Percentiles rank a stretch among this genome's conserved stretches.
These are phyloP conservation scores for Brenthis daphne DNA, from an alignment of 2,888 invertebrate genomes.

Conservation along the genomic window DNA sequence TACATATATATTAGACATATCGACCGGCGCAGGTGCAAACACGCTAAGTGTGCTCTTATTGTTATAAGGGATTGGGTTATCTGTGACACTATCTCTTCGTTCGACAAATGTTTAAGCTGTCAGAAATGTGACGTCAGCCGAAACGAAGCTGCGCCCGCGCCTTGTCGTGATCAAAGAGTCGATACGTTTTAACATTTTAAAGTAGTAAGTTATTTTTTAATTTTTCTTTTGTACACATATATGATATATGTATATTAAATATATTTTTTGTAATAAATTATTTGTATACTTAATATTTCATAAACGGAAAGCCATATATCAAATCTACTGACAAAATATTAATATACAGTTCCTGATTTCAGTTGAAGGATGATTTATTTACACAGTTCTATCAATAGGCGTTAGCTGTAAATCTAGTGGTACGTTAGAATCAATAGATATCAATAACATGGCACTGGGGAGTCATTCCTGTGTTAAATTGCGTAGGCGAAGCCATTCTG, in stretches of 20 bases:
- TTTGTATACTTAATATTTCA: too few relatives aligned
- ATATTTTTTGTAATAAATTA: not conserved
- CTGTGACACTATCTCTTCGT: constrained; percentile 79
- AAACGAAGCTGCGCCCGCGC: constrained; percentile 61
- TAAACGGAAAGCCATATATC: not conserved
- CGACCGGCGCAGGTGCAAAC: constrained; percentile 78
- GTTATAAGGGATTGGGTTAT: constrained; percentile 81
- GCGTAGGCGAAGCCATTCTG: constrained; percentile 28
- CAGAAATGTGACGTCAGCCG: constrained; percentile 80
- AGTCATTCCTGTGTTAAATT: constrained; percentile 52
- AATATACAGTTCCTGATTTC: constrained; percentile 9
- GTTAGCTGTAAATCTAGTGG: constrained; percentile 67
- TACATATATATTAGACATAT: constrained; percentile 62
- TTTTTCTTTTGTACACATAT: constrained; percentile 13
- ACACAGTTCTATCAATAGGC: constrained; percentile 35
- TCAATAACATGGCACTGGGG: constrained; percentile 72
- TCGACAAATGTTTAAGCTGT: constrained; percentile 82
- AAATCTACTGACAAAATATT: not conserved
- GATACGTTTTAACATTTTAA: constrained; percentile 56
- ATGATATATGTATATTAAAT: not conserved
- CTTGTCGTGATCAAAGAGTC: constrained; percentile 58
- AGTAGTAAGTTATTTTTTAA: constrained; percentile 41
- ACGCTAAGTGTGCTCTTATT: constrained; percentile 81
- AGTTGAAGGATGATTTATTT: constrained; percentile 19
- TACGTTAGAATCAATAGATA: constrained; percentile 78